These are phyloP conservation scores for Lithophane ornitopus DNA, from an alignment of 2,888 invertebrate genomes.

Conservation along the genomic window DNA sequence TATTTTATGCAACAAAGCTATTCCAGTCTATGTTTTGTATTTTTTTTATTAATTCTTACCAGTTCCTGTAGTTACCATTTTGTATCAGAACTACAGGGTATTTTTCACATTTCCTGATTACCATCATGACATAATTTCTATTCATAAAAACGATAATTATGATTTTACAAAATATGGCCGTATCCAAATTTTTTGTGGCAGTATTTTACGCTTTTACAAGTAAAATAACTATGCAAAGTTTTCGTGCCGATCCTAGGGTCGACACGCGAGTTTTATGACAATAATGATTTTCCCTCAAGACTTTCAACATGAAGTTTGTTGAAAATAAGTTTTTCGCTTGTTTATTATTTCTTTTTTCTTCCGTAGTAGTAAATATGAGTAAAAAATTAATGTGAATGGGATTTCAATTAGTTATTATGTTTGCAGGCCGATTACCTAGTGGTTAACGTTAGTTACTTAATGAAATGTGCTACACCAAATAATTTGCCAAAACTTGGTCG, in stretches of 20 bases:
- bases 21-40: too few relatives aligned
- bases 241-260: slow-evolving; percentile 68
- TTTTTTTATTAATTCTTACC: too few relatives aligned
- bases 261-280: slow-evolving; percentile 43
- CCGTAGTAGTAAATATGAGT: neutral
- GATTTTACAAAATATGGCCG: neutral
- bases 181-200: slow-evolving; percentile 33
- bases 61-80: too few relatives aligned
- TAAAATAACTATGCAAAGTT: slow-evolving; percentile 74
- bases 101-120: neutral
- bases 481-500: neutral
- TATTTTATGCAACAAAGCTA: neutral
- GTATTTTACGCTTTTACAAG: slow-evolving; percentile 70
- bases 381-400: neutral
- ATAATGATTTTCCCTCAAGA: slow-evolving; percentile 10
- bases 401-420: neutral
- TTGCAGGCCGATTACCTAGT: neutral
- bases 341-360: neutral
- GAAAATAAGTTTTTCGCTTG: neutral
- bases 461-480: neutral
- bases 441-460: neutral
- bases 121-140: neutral
- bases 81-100: too few relatives aligned
- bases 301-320: slow-evolving; percentile 5
- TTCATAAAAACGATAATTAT: neutral